These are phyloP conservation scores for Dolichotis patagonum DNA, from an alignment of 2,113 vertebrate genomes.

Conservation along the genomic window DNA sequence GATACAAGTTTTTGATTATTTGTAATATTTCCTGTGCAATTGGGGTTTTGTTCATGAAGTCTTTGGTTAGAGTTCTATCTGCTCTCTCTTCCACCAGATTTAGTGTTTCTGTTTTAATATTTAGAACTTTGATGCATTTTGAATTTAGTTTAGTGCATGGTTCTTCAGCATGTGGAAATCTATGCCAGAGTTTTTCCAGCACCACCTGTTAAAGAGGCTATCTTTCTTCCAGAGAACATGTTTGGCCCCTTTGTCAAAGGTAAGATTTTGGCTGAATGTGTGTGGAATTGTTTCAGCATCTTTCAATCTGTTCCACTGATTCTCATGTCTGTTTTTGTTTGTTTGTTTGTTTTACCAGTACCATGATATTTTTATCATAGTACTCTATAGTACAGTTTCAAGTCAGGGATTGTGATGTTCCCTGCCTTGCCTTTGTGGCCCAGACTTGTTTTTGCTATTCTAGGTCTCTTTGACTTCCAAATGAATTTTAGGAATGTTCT, in stretches of 20 bases:
- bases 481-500: neutral
- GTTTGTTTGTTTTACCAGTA: neutral
- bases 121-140: too few species aligned
- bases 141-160: too few species aligned
- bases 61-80: neutral
- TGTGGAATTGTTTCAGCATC: neutral
- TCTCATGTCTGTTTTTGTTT: neutral
- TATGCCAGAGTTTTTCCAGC: neutral
- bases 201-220: neutral
- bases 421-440: neutral
- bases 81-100: too few species aligned
- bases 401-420: neutral
- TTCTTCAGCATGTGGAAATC: neutral
- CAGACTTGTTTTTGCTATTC: neutral
- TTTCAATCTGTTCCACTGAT: neutral
- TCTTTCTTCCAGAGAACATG: neutral
- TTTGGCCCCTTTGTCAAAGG: neutral
- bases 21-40: neutral
- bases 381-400: neutral
- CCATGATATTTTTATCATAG: neutral
- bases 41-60: neutral
- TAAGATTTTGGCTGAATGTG: neutral
- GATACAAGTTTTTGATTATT: neutral
- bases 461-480: neutral
- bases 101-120: too few species aligned